phyloP scores from a whole-genome alignment of 2,888 invertebrate genomes.

The Agriotes lineatus region DNA sequence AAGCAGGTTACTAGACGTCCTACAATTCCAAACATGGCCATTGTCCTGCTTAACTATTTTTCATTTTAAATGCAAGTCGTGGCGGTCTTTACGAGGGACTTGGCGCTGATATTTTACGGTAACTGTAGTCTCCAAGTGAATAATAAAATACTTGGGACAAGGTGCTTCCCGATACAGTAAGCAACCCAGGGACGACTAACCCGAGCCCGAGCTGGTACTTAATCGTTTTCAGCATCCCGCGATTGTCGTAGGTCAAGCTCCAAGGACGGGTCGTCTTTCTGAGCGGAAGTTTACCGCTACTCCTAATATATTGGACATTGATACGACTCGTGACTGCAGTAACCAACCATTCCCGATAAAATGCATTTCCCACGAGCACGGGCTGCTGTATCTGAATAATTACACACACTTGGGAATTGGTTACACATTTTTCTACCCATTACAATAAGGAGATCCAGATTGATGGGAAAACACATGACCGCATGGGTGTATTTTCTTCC shows the following conservation, averaged over 20 bases:
- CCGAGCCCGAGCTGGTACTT: constrained; percentile 1
- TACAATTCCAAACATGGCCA: no score
- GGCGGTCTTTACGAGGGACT: background rate
- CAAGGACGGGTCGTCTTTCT: constrained; percentile 17
- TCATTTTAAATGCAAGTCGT: background rate
- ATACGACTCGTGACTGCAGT: constrained; percentile 15
- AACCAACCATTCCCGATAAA: constrained; percentile 5
- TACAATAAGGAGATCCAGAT: no score
- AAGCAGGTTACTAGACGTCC: no score
- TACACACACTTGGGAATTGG: constrained; percentile 2
- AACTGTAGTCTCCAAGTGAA: background rate
- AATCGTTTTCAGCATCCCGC: constrained; percentile 2
- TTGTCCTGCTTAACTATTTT: no score
- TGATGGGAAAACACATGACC: no score
- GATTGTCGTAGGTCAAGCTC: constrained; percentile 19
- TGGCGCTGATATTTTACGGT: background rate
- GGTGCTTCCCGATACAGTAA: constrained; percentile 1
- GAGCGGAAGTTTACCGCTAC: constrained; percentile 17
- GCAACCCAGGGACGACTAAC: constrained; percentile 12
- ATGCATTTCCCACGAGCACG: constrained; percentile 24
- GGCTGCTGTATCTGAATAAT: no score
- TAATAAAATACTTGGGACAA: background rate
- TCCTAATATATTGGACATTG: constrained; percentile 11
- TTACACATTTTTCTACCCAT: no score
- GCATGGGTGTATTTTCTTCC: no score